Evolutionary conservation across 2,113 vertebrate species (phyloP).

Genomic region (Hypocryptadius cinnamomeus): DNA sequence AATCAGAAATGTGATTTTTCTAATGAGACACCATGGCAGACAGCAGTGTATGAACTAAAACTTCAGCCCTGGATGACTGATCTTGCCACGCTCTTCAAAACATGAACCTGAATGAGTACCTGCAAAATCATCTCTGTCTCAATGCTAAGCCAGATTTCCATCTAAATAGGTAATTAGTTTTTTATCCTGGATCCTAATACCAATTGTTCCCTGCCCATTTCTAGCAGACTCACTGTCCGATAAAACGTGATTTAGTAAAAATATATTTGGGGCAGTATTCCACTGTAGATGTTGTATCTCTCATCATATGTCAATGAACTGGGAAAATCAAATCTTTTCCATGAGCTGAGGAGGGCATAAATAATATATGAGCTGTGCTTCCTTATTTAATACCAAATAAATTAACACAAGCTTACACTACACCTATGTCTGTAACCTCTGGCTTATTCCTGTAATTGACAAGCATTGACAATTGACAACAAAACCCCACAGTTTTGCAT

Average conservation of each 20-base stretch:
- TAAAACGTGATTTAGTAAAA: neutral
- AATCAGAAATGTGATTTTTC: neutral
- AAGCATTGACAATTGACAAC: neutral
- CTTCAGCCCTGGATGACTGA: neutral
- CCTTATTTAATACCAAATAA: neutral
- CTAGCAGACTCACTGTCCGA: neutral
- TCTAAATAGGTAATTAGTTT: neutral
- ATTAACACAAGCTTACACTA: neutral
- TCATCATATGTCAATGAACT: rapidly evolving
- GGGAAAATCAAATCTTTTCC: neutral
- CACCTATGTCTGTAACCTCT: neutral
- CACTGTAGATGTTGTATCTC: neutral
- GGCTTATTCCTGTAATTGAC: neutral
- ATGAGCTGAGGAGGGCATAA: neutral
- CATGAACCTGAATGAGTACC: neutral
- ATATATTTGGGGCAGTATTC: neutral
- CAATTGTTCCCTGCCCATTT: neutral
- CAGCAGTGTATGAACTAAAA: neutral
- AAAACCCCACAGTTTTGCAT: neutral
- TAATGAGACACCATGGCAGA: neutral
- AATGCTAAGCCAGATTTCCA: neutral
- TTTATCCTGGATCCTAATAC: neutral
- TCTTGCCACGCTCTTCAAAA: neutral
- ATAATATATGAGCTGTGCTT: neutral
- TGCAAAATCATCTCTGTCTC: neutral